Evolutionary conservation across 1,140 invertebrate species (phyloP).

Genomic region (Vollenhovia emeryi): DNA sequence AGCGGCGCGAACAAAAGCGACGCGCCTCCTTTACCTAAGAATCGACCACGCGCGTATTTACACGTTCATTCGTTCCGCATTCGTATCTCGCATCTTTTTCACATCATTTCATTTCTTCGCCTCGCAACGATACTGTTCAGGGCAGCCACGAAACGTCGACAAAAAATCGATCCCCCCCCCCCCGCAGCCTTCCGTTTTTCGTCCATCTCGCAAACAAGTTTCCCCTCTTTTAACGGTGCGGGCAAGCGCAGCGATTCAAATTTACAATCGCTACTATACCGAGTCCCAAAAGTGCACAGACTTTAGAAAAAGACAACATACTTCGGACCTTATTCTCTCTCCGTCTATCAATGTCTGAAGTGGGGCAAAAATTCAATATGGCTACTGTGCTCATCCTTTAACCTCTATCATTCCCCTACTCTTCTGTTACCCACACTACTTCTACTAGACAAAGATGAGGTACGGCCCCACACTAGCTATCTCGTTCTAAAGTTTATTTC

Average conservation of each 20-base stretch:
- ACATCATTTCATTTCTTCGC: slow-evolving; percentile 35
- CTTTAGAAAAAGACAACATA: too few relatives aligned
- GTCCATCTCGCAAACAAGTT: slow-evolving; percentile 39
- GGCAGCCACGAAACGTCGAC: background rate
- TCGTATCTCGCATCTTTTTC: slow-evolving; percentile 61
- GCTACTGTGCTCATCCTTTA: too few relatives aligned
- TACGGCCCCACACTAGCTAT: too few relatives aligned
- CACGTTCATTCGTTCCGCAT: slow-evolving; percentile 77
- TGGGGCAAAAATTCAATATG: too few relatives aligned
- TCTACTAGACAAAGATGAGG: too few relatives aligned
- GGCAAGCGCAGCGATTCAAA: background rate
- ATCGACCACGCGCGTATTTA: slow-evolving; percentile 77
- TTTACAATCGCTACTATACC: too few relatives aligned
- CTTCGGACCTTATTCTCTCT: too few relatives aligned
- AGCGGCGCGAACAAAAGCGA: slow-evolving; percentile 70
- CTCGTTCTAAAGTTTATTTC: too few relatives aligned
- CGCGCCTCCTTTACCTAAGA: slow-evolving; percentile 28
- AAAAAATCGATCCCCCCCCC: slow-evolving; percentile 32
- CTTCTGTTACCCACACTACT: too few relatives aligned
- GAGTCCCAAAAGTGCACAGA: too few relatives aligned
- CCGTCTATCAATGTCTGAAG: too few relatives aligned
- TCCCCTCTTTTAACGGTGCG: background rate
- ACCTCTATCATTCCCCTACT: too few relatives aligned
- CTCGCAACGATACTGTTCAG: background rate
- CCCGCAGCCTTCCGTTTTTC: background rate